phyloP scores from a whole-genome alignment of 2,797 vertebrate species.

The Halcyon leucocephala region DNA sequence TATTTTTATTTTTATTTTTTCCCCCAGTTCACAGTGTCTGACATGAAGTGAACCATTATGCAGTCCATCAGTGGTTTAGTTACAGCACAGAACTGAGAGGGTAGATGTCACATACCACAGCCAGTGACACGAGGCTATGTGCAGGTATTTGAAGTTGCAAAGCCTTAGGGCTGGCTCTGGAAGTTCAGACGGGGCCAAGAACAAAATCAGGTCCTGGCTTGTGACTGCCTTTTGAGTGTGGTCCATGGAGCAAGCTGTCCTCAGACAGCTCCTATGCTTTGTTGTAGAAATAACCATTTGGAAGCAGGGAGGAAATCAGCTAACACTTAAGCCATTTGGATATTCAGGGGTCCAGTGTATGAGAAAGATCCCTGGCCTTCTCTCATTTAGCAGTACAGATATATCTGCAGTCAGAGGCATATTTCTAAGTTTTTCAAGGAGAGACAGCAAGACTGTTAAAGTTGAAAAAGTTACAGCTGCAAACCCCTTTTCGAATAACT shows the following conservation, averaged over 20 bases:
- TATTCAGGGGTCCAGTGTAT: accelerated
- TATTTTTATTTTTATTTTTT: not conserved
- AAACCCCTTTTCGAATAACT: not conserved
- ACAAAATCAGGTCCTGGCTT: not conserved
- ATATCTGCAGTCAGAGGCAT: not conserved
- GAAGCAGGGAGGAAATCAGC: not conserved
- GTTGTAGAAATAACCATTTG: not conserved
- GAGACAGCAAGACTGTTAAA: not conserved
- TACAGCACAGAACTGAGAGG: not conserved
- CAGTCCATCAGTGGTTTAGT: not conserved
- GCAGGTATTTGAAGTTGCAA: not conserved
- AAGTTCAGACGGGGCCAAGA: not conserved
- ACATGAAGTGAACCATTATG: not conserved
- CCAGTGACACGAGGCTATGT: not conserved
- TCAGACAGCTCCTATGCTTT: not conserved
- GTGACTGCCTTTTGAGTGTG: accelerated
- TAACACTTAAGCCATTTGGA: too few species aligned
- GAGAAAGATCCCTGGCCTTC: not conserved
- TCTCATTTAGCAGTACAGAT: not conserved
- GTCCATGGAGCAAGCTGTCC: not conserved
- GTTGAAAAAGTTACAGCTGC: not conserved
- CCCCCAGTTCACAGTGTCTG: not conserved
- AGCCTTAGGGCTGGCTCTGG: not conserved
- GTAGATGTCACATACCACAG: not conserved
- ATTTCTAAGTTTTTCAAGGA: not conserved